Evolutionary conservation across 2,888 invertebrate genomes (phyloP).

Genomic region (Eristalinus sepulchralis): DNA sequence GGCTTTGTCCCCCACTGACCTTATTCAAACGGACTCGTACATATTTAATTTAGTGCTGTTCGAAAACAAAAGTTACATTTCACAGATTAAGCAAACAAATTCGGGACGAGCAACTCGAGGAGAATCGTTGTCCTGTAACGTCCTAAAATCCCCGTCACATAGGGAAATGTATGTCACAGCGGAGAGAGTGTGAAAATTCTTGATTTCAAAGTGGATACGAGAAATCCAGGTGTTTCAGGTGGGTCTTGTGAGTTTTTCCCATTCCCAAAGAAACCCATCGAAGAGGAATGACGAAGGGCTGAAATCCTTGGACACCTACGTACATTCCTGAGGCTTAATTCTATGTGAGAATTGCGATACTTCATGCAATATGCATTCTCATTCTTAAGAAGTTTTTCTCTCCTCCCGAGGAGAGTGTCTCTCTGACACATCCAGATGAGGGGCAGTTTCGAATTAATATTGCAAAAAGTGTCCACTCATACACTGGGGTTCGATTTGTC

Average conservation of each 20-base stretch:
- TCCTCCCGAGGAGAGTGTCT: neutral
- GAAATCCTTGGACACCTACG: neutral
- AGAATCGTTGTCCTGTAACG: slow-evolving; percentile 30
- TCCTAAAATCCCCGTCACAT: slow-evolving; percentile 18
- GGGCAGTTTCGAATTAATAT: neutral
- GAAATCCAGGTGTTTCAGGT: slow-evolving; percentile 30
- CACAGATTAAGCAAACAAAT: slow-evolving; percentile 64
- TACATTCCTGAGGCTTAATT: slow-evolving; percentile 7
- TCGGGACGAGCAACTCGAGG: slow-evolving; percentile 49
- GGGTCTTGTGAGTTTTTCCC: slow-evolving; percentile 34
- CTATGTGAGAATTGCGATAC: neutral
- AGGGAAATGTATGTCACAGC: slow-evolving; percentile 38
- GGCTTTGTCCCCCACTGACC: slow-evolving; percentile 35
- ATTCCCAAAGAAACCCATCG: slow-evolving; percentile 18
- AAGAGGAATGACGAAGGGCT: neutral
- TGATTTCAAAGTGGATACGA: slow-evolving; percentile 37
- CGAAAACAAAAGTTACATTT: slow-evolving; percentile 56
- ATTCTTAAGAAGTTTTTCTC: neutral
- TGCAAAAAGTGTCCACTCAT: neutral
- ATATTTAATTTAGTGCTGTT: slow-evolving; percentile 62
- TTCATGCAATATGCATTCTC: neutral
- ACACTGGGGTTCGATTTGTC: neutral
- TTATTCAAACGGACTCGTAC: slow-evolving; percentile 39
- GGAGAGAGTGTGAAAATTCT: slow-evolving; percentile 32
- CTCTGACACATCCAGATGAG: neutral